phyloP scores from a whole-genome alignment of 2,113 vertebrate genomes.

The Eleginops maclovinus region DNA sequence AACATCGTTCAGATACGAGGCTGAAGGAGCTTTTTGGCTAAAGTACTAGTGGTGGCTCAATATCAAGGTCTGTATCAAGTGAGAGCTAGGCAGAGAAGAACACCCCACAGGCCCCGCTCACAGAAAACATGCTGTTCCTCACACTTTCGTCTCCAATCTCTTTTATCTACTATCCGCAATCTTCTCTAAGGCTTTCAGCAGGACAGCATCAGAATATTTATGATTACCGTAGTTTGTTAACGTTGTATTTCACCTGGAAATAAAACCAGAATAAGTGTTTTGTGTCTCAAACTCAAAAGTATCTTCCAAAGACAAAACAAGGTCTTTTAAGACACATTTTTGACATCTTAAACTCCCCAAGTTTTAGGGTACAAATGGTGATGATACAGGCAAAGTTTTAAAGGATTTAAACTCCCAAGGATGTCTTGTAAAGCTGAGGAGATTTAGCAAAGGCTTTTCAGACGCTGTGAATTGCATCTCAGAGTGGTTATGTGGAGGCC shows the following conservation, averaged over 20 bases:
- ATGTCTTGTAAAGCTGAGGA: slow-evolving; percentile 27
- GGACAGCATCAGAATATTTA: background rate
- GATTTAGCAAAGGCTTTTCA: slow-evolving; percentile 46
- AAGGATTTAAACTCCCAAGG: slow-evolving; percentile 26
- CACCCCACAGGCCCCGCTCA: background rate
- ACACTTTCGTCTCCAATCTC: slow-evolving; percentile 15
- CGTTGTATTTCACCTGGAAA: slow-evolving; percentile 1
- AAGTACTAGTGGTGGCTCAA: slow-evolving; percentile 23
- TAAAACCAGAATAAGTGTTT: background rate
- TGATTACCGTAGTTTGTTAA: background rate
- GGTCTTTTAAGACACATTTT: slow-evolving; percentile 29
- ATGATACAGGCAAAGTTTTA: slow-evolving; percentile 32
- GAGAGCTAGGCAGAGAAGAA: slow-evolving; percentile 21
- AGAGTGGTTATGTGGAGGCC: slow-evolving; percentile 41
- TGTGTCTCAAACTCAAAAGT: slow-evolving; percentile 1
- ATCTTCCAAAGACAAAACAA: background rate
- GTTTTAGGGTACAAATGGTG: slow-evolving; percentile 6
- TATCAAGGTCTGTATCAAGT: slow-evolving; percentile 19
- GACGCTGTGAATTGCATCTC: slow-evolving; percentile 47
- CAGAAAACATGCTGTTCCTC: slow-evolving; percentile 19
- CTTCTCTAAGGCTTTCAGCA: slow-evolving; percentile 12
- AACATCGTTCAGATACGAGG: background rate
- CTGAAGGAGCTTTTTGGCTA: background rate
- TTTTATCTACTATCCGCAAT: slow-evolving; percentile 1
- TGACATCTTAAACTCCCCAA: slow-evolving; percentile 5